Evolutionary conservation across 1,140 invertebrate genomes (phyloP), one percentile per base, ranked within the genome.

Genomic region (Lepidurus couesii): DNA sequence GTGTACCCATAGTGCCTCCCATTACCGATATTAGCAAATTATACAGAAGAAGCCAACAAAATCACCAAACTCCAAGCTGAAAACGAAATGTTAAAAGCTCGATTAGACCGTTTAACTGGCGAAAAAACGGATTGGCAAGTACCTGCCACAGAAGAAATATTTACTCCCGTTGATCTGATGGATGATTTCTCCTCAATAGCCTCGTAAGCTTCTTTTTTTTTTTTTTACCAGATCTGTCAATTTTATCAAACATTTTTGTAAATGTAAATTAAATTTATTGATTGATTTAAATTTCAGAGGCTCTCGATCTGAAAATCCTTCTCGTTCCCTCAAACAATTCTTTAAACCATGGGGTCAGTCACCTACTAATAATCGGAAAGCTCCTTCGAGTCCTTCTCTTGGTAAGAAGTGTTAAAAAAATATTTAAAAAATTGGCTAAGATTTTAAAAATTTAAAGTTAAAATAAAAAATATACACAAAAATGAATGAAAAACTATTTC

Each of bases 21-120:
- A 43, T 90, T 91, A 82, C 95, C 95, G 75, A 91, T 91, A 1
- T 88, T 98, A 45, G 89, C 94, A 53, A 91, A 91, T 79, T 95
- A 93, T 83, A 94, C 95, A 83, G 92, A 94, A 83, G 95, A 97
- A 84, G 90, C 91, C 5, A 89, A 90, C 13, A 88, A 90, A 84
- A 90, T 96, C 47, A 90, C 91, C 82, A 89, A 90, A 76, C 85
- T 97, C 7, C 92, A 94, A 84, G 93, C 96, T 81, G 94, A 95
- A 85, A 93, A 95, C 84, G 89, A 92, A 78, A 84, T 87, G 42
- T 83, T 95, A 21, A 91, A 89, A 81, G 86, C 86, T 24, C 53
- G 53, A 65, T 21, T 65, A 13, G 53, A 65, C 16, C 53, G 53
- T 65, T 65, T 86, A 88, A 65, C 83, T 91, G 77, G 83, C 84